These are phyloP conservation scores for Rhinolophus ferrumequinum DNA, from an alignment of 2,113 vertebrate species.

Conservation along the genomic window DNA sequence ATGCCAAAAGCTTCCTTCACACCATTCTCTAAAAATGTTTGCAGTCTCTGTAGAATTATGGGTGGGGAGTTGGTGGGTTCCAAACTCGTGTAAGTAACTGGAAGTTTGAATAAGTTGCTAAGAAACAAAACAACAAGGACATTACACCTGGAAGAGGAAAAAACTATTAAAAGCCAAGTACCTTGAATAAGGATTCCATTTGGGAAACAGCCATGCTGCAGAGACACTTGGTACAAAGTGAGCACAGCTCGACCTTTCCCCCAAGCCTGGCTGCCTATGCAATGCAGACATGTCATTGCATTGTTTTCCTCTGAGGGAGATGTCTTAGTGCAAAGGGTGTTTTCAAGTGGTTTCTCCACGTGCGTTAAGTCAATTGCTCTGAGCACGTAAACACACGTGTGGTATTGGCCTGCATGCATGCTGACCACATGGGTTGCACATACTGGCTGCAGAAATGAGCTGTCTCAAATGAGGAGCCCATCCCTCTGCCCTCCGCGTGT, in stretches of 20 bases:
- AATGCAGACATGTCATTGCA: background rate
- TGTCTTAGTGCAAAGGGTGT: conserved; percentile 8
- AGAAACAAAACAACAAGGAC: conserved; percentile 83
- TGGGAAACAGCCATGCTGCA: background rate
- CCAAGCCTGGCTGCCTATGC: background rate
- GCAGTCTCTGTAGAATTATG: conserved; percentile 77
- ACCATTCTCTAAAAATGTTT: conserved; percentile 73
- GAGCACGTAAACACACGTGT: background rate
- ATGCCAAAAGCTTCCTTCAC: conserved; percentile 58
- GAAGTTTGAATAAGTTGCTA: conserved; percentile 89
- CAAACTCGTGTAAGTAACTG: conserved; percentile 83
- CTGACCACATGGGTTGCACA: background rate
- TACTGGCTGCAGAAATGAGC: background rate
- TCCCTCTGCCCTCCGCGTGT: background rate
- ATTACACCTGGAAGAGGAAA: conserved; percentile 79
- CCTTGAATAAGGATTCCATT: background rate
- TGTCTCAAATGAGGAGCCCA: background rate
- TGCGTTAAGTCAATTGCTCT: background rate
- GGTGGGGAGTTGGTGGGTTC: conserved; percentile 81
- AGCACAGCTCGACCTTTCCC: background rate
- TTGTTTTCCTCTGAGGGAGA: background rate
- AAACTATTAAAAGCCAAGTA: conserved; percentile 56
- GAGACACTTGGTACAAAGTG: background rate
- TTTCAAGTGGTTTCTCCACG: conserved; percentile 9
- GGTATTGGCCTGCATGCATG: background rate